A percentile compares a stretch with the other conserved stretches of the same genome.
phyloP scores from a whole-genome alignment of 2,113 vertebrate genomes.

The Australoheros scitulus region DNA sequence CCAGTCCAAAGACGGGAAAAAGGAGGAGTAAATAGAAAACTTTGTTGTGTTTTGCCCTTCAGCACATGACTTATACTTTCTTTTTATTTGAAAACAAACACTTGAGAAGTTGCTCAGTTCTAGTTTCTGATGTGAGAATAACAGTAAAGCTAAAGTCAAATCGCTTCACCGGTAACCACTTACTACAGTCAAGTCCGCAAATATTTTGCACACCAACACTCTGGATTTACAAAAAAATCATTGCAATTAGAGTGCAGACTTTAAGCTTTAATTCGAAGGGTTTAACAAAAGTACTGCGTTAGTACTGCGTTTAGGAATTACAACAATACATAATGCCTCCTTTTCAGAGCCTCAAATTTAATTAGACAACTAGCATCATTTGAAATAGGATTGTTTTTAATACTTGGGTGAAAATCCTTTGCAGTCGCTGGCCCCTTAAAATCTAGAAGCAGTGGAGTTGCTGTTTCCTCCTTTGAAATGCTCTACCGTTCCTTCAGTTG shows the following conservation, averaged over 20 bases:
- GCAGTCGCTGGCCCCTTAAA: not conserved
- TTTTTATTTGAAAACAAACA: not conserved
- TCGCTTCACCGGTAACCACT: conserved; percentile 2
- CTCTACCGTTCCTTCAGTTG: not conserved
- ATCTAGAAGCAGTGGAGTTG: not conserved
- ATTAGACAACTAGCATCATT: not conserved
- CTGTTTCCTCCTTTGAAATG: not conserved
- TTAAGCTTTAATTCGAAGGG: not conserved
- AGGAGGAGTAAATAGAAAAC: not conserved
- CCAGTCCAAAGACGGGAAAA: not conserved
- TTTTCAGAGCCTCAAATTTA: not conserved
- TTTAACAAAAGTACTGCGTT: not conserved
- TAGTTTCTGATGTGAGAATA: conserved; percentile 11
- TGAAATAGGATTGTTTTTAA: not conserved
- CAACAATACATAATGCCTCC: not conserved
- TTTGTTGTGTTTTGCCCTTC: not conserved
- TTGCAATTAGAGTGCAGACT: not conserved
- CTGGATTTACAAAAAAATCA: not conserved
- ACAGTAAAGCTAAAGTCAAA: conserved; percentile 18
- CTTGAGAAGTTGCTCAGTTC: conserved; percentile 12
- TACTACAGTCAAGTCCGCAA: not conserved
- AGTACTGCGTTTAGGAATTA: not conserved
- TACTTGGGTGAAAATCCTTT: not conserved
- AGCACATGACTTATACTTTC: not conserved
- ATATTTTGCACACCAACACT: not conserved